These are phyloP conservation scores for Etheostoma spectabile DNA, from an alignment of 2,113 vertebrate species.

Conservation along the genomic window DNA sequence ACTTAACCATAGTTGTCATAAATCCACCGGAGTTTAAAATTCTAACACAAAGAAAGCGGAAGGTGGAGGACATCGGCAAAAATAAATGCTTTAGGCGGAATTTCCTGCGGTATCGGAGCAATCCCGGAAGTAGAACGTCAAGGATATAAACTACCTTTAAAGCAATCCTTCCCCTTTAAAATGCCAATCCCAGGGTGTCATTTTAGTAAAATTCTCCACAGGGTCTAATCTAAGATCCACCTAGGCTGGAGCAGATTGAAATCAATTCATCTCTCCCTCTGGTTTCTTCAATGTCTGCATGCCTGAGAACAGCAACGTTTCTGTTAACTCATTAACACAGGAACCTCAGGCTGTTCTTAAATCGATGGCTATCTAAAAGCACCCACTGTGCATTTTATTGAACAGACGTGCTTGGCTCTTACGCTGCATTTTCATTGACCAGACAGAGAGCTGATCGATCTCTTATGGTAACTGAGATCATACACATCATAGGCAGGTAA, in stretches of 20 bases:
- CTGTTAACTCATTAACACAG: conserved; percentile 52
- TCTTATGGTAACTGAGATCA: conserved; percentile 2
- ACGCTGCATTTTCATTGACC: conserved; percentile 26
- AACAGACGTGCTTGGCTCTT: conserved; percentile 7
- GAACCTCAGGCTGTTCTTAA: conserved; percentile 26
- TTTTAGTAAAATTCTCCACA: conserved; percentile 3
- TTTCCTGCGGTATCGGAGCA: too few relatives aligned
- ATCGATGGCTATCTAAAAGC: conserved; percentile 44
- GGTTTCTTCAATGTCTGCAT: conserved; percentile 10
- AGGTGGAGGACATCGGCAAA: too few relatives aligned
- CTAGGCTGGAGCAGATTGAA: not conserved
- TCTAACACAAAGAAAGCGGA: too few relatives aligned
- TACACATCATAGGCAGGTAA: not conserved
- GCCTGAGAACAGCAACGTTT: conserved; percentile 34
- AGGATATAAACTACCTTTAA: not conserved
- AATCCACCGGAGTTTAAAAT: too few relatives aligned
- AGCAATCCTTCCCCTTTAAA: not conserved
- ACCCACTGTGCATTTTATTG: conserved; percentile 28
- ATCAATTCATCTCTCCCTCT: conserved; percentile 21
- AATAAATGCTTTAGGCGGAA: too few relatives aligned
- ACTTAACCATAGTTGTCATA: too few relatives aligned
- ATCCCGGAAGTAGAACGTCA: too few relatives aligned
- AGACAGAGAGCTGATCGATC: conserved; percentile 16
- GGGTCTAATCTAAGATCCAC: not conserved
- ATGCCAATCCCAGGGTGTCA: not conserved